These are phyloP conservation scores for Apodemia hepburni DNA, from an alignment of 2,888 invertebrate species.

Conservation along the genomic window DNA sequence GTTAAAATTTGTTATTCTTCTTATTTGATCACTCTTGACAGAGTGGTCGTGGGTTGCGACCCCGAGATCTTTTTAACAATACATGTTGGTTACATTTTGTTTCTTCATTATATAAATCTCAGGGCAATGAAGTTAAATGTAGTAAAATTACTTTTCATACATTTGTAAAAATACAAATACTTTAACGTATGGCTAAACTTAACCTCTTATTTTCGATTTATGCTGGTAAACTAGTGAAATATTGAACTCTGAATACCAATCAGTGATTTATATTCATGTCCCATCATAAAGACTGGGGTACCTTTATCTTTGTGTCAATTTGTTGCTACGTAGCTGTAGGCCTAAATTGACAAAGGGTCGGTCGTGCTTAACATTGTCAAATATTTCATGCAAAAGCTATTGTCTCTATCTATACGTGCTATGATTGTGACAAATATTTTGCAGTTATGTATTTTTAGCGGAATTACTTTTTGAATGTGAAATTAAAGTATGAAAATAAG, in stretches of 20 bases:
- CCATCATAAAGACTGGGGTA: neutral
- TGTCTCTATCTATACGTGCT: neutral
- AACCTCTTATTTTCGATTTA: neutral
- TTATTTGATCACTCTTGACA: no score
- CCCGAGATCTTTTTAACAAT: no score
- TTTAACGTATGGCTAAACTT: neutral
- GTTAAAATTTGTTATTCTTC: no score
- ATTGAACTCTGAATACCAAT: neutral
- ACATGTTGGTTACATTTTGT: no score
- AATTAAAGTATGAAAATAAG: neutral
- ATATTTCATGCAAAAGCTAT: neutral
- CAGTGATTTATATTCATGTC: neutral
- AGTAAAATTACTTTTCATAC: no score
- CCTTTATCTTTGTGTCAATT: slow-evolving; percentile 4
- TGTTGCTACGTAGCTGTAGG: neutral
- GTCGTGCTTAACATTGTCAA: neutral
- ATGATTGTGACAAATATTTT: neutral
- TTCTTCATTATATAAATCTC: no score
- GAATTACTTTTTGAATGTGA: neutral
- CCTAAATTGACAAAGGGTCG: neutral
- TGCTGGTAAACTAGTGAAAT: neutral
- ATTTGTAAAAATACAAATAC: no score
- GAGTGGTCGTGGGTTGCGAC: no score
- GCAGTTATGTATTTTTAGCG: neutral
- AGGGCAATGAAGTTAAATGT: no score